phyloP scores from a whole-genome alignment of 2,888 invertebrate genomes.

The Dryomyza anilis region DNA sequence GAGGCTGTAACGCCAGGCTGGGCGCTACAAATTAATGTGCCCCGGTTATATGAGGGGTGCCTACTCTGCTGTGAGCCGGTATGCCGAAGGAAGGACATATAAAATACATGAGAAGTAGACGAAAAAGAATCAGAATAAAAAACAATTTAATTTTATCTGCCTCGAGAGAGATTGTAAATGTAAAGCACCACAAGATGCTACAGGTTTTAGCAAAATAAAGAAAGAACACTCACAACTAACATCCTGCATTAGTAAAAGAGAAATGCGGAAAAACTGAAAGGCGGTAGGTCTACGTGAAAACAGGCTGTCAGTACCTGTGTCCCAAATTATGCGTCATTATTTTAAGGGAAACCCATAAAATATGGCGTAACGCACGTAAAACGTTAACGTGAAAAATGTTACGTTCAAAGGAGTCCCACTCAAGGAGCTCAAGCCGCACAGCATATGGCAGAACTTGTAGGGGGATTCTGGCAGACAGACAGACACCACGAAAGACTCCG shows the following conservation, averaged over 20 bases:
- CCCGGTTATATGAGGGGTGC: neutral
- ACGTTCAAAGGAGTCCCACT: neutral
- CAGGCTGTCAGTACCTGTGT: slow-evolving; percentile 37
- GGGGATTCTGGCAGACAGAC: neutral
- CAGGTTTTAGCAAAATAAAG: slow-evolving; percentile 27
- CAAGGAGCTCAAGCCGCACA: neutral
- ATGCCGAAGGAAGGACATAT: neutral
- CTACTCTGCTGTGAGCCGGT: neutral
- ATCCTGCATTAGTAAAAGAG: neutral
- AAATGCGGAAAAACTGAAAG: neutral
- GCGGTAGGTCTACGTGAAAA: neutral
- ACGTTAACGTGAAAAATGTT: neutral
- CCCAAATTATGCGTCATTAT: slow-evolving; percentile 55
- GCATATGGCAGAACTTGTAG: neutral
- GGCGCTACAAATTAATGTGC: neutral
- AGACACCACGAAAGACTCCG: neutral
- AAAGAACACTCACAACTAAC: neutral
- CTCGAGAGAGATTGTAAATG: slow-evolving; percentile 45
- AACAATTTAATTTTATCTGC: slow-evolving; percentile 54
- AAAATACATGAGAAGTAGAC: neutral
- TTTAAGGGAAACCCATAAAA: slow-evolving; percentile 50
- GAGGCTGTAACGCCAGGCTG: slow-evolving; percentile 5
- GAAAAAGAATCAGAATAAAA: slow-evolving; percentile 33
- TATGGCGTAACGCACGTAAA: too few relatives aligned
- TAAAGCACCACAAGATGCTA: slow-evolving; percentile 38